phyloP scores from a whole-genome alignment of 2,888 invertebrate species.

The Apoda limacodes region DNA sequence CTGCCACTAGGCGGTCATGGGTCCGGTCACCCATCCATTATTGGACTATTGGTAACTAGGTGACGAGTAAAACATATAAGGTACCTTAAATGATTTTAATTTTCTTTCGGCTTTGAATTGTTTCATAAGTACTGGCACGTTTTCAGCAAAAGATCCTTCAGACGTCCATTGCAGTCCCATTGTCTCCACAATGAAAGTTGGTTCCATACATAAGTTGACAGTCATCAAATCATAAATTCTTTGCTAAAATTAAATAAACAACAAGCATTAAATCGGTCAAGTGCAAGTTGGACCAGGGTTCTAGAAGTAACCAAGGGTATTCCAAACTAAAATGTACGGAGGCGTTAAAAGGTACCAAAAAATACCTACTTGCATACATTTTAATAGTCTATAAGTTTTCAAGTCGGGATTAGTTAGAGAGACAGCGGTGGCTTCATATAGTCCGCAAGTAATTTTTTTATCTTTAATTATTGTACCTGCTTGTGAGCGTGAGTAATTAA shows the following conservation, averaged over 20 bases:
- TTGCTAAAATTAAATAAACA: slow-evolving; percentile 68
- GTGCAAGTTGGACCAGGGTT: slow-evolving; percentile 9
- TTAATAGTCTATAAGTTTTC: no score
- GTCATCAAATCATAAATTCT: slow-evolving; percentile 66
- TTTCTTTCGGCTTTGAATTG: slow-evolving; percentile 64
- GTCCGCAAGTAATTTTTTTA: no score
- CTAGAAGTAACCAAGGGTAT: no score
- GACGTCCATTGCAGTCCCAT: slow-evolving; percentile 65
- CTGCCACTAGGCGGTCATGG: no score
- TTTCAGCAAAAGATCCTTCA: slow-evolving; percentile 60
- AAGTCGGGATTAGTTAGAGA: no score
- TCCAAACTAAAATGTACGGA: no score
- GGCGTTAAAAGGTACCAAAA: no score
- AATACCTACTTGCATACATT: no score
- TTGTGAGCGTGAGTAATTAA: no score
- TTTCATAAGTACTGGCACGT: slow-evolving; percentile 49
- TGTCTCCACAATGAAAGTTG: slow-evolving; percentile 64
- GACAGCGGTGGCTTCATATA: no score
- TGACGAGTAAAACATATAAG: slow-evolving; percentile 3
- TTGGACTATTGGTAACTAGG: background rate
- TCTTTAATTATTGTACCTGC: no score
- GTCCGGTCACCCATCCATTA: no score
- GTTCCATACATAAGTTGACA: slow-evolving; percentile 70
- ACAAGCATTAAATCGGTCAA: slow-evolving; percentile 2
- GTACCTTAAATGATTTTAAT: slow-evolving; percentile 68